Base-by-base conservation (phyloP, 2,797 vertebrate genomes). In the Eulemur albifrons region DNA sequence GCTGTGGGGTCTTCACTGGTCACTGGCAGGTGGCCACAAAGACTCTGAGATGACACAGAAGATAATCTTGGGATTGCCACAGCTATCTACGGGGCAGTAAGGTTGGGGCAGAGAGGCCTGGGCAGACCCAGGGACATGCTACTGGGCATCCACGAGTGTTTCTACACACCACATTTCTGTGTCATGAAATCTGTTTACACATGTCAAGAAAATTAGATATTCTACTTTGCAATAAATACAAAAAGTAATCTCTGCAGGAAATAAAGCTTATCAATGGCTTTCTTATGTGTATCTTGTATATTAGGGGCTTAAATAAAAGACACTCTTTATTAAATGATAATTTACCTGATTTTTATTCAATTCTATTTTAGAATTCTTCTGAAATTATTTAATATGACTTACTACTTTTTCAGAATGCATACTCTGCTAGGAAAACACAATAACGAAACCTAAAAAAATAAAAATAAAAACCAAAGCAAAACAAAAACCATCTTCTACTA, bases 341-440 rank as follows among this genome's bases (percentile, higher is more conserved):
- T 4, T 61, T 83, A 35, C 21, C 25, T 45, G 14, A 81, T 52
- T 93, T 96, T 69, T 82, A 82, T 93, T 65, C 9, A 90, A 7
- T 91, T 82, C 25, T 61, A 32, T 86, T 59, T 86, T 59, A 61
- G 54, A 93, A 7, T 72, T 81, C n/a, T 77, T 87, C 40, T 84
- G 40, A 84, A 15, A 72, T 83, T 52, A 79, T 30, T 81, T 82
- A 77, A 82, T 52, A 32, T 25, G 12, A 40, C 15, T 72, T 57
- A 77, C 5, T 54, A 52, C 5, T 40, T 32, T 90, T 61, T 13
- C 21, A 87, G 69, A 91, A 43, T 57, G 10, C 3, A n/a, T 4
- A 40, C 2, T 32, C n/a, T 67, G 14, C 43, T 84, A 17, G 3
- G 23, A 43, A 30, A 61, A 69, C 75, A 0, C 32, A 91, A 32